These are phyloP conservation scores for Dynastes hyllus DNA, from an alignment of 2,888 invertebrate genomes.

Conservation along the genomic window DNA sequence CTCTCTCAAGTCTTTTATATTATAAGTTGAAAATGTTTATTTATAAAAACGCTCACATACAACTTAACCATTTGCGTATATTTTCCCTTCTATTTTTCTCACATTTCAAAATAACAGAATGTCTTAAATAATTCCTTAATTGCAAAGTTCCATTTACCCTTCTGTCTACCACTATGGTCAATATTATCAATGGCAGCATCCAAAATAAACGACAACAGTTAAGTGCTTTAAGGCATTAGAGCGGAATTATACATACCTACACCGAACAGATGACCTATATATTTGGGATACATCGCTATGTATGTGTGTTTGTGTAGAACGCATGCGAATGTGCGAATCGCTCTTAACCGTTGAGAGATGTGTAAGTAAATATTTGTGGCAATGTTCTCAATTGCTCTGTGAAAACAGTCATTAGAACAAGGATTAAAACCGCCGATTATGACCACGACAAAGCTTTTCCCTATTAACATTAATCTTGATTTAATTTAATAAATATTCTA, in stretches of 20 bases:
- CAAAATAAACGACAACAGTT: conserved; percentile 24
- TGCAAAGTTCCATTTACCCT: conserved; percentile 17
- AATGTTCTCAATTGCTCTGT: conserved; percentile 15
- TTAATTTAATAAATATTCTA: conserved; percentile 5
- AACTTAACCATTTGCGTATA: too few relatives aligned
- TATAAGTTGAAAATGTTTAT: too few relatives aligned
- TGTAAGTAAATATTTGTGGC: conserved; percentile 37
- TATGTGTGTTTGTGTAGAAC: neutral
- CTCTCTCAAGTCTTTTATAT: too few relatives aligned
- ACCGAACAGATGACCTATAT: conserved; percentile 14
- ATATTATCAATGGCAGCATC: conserved; percentile 24
- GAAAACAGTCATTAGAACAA: neutral
- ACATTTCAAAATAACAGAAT: too few relatives aligned
- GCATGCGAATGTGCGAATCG: neutral
- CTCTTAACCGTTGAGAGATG: neutral
- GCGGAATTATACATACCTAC: conserved; percentile 3
- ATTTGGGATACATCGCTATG: neutral
- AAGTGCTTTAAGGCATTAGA: conserved; percentile 40
- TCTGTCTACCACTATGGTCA: neutral
- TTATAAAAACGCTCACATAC: too few relatives aligned
- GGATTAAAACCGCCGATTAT: neutral
- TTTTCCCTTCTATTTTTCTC: too few relatives aligned
- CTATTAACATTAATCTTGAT: conserved; percentile 3
- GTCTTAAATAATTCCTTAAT: conserved; percentile 18
- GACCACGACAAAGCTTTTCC: conserved; percentile 5